Conservation (phyloP, 30 jellyfish, hydroid and myxozoan species). For the Sanderia malayensis region DNA sequence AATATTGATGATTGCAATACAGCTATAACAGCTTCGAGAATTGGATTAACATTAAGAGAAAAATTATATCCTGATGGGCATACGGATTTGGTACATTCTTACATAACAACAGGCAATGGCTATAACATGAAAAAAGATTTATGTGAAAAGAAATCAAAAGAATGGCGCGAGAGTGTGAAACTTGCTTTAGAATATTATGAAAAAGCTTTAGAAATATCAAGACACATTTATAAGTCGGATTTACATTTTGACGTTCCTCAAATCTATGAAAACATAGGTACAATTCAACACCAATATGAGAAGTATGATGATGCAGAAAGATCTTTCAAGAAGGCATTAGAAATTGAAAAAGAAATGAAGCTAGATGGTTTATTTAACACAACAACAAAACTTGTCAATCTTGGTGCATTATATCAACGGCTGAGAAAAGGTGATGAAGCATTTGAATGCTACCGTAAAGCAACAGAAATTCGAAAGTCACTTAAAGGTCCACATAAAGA, state of each 20-base stretch:
- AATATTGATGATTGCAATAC: constrained; percentile 33
- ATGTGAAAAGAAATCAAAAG: not conserved
- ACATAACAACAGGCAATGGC: constrained; percentile 15
- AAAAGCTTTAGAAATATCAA: constrained; percentile 27
- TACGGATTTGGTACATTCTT: constrained; percentile 22
- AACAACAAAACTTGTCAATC: constrained; percentile 23
- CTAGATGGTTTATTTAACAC: constrained; percentile 44
- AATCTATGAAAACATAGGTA: constrained; percentile 31
- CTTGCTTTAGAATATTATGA: constrained; percentile 20
- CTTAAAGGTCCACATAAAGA: constrained; percentile 47
- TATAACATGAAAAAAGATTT: constrained; percentile 38
- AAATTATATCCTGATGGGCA: constrained; percentile 19
- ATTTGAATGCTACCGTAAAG: constrained; percentile 7
- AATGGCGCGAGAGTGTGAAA: not conserved
- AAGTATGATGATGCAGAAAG: constrained; percentile 18
- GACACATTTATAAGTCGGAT: not conserved
- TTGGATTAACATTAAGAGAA: not conserved
- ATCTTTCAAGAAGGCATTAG: not conserved
- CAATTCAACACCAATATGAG: constrained; percentile 24
- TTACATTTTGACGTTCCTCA: constrained; percentile 35
- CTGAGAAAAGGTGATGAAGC: constrained; percentile 13
- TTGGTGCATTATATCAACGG: constrained; percentile 28
- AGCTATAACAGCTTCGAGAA: not conserved
- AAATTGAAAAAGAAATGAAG: constrained; percentile 32
- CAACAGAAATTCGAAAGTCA: constrained; percentile 23